phyloP scores from a whole-genome alignment of 2,888 invertebrate genomes.

The Syrphus vitripennis region DNA sequence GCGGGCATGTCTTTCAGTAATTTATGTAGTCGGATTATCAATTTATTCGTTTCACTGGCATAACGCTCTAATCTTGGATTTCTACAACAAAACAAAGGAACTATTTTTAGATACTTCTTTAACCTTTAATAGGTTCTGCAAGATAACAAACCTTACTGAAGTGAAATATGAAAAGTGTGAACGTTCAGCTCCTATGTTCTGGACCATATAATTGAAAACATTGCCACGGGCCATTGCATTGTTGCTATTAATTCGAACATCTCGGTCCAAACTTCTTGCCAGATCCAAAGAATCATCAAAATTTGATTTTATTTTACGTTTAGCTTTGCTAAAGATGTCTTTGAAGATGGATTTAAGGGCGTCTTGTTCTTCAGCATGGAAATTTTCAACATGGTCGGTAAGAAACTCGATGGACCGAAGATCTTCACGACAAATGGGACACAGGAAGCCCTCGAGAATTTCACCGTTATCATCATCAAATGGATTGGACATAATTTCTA shows the following conservation, averaged over 20 bases:
- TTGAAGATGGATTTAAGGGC: slow-evolving; percentile 88
- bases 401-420: slow-evolving; percentile 91
- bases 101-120: background rate
- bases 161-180: slow-evolving; percentile 90
- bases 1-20: slow-evolving; percentile 90
- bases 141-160: slow-evolving; percentile 82
- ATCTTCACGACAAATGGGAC: slow-evolving; percentile 96
- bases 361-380: slow-evolving; percentile 93
- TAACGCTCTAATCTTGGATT: slow-evolving; percentile 91
- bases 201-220: slow-evolving; percentile 78
- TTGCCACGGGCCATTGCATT: slow-evolving; percentile 75
- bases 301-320: slow-evolving; percentile 90
- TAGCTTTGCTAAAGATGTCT: slow-evolving; percentile 94
- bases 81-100: slow-evolving; percentile 78
- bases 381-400: slow-evolving; percentile 93
- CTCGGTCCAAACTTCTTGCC: slow-evolving; percentile 83
- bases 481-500: slow-evolving; percentile 75
- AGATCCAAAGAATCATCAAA: slow-evolving; percentile 86
- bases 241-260: slow-evolving; percentile 78
- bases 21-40: slow-evolving; percentile 96
- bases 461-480: slow-evolving; percentile 80
- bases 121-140: background rate
- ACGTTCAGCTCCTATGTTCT: slow-evolving; percentile 80
- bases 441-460: slow-evolving; percentile 95
- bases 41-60: slow-evolving; percentile 96